Base-by-base conservation (phyloP, 2,888 invertebrate genomes). In the Caenorhabditis sp. region DNA sequence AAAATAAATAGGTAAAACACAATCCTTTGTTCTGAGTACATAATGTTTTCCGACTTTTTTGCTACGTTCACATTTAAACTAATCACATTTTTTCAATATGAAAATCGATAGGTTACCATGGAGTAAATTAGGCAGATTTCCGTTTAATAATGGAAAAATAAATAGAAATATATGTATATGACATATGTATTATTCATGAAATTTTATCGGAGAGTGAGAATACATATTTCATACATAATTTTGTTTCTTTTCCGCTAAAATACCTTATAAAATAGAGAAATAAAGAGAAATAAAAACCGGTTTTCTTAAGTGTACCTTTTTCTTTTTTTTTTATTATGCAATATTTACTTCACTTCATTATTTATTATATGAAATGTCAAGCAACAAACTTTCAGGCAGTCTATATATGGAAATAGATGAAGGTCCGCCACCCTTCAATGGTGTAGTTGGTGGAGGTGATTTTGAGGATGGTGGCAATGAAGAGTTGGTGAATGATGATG, bases 321-420 rank as follows among this genome's bases (percentile, higher is more conserved):
- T n/a, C n/a, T n/a, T n/a, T 5, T 50, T 50, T 50, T n/a, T 5
- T 52, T 21, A 52, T 52, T 52, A 23, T 52, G 21, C 21, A 10
- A 23, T 8, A 21, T 23, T 52, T 52, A 21, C 8, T 20, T 17
- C 8, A 52, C 21, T 52, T 23, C 50, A 50, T n/a, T 23, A 17
- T 52, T n/a, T 21, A 8, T n/a, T n/a, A 23, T 21, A 52, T 23
- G 21, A 23, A 52, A 52, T 49, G 12, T 27, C 63, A 65, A 58
- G 50, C 59, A 57, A 31, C 38, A 31, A 31, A 7, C 10, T 31
- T 31, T 4, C 5, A 31, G 31, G 31, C 31, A 31, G 5, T 31
- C 10, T 31, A 31, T 31, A 62, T 57, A 71, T 71, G 71, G 64
- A 71, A 59, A 63, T 71, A 59, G 71, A 71, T 67, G 71, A 58